Conservation (phyloP, 2,888 invertebrate genomes). For the Athetis lepigone region DNA sequence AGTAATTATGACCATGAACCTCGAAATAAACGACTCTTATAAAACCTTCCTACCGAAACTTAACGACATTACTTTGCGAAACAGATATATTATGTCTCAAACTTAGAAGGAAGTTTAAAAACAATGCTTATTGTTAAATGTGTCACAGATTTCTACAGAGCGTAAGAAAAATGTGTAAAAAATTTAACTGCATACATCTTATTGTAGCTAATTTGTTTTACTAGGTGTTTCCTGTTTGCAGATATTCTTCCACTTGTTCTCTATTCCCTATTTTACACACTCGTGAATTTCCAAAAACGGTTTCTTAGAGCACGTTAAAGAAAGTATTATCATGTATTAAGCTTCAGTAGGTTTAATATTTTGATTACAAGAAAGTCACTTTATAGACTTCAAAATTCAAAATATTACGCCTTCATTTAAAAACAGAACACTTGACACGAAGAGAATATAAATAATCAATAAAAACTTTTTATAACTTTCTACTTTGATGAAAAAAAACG, state of each 20-base stretch:
- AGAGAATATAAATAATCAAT: constrained; percentile 15
- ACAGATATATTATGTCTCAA: constrained; percentile 1
- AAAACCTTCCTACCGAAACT: neutral
- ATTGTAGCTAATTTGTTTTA: too few relatives aligned
- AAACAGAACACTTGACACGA: constrained; percentile 11
- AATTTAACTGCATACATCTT: too few relatives aligned
- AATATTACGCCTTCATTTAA: neutral
- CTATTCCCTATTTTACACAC: too few relatives aligned
- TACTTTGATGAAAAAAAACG: constrained; percentile 35
- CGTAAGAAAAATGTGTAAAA: constrained; percentile 12
- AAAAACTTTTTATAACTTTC: constrained; percentile 45
- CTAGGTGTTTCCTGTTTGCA: too few relatives aligned
- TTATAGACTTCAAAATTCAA: neutral
- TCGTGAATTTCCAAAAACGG: too few relatives aligned
- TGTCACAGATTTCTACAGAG: constrained; percentile 35
- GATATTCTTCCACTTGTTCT: too few relatives aligned
- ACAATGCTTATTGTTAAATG: constrained; percentile 54
- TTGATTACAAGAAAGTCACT: too few relatives aligned
- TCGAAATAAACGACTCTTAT: neutral
- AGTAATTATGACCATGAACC: neutral
- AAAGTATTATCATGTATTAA: too few relatives aligned
- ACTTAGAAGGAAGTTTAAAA: constrained; percentile 37
- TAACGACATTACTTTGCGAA: constrained; percentile 8
- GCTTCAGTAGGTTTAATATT: too few relatives aligned
- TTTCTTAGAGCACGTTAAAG: too few relatives aligned